Evolutionary conservation across 2,113 vertebrate species (phyloP).

Genomic region (Canis aureus): DNA sequence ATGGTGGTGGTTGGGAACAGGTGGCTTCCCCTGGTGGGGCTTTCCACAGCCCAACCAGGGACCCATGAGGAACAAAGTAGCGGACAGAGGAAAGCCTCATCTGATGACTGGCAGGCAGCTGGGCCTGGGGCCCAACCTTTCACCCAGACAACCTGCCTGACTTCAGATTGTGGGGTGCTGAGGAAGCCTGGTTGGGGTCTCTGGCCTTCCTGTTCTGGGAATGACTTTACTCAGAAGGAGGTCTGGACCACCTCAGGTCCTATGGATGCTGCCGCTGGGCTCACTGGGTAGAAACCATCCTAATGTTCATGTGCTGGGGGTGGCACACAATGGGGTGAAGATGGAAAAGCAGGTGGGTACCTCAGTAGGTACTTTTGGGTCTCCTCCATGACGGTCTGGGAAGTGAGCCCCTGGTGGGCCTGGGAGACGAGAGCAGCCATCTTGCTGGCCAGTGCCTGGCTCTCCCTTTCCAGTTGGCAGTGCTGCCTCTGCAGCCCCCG

Average conservation of each 20-base stretch:
- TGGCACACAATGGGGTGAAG: not conserved
- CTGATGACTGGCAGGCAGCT: not conserved
- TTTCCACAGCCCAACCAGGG: not conserved
- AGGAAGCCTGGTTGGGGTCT: not conserved
- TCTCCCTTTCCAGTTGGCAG: constrained; percentile 90
- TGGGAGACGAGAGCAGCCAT: constrained; percentile 91
- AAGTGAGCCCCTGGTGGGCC: constrained; percentile 89
- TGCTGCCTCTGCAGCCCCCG: constrained; percentile 91
- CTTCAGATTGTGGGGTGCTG: not conserved
- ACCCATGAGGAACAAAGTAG: not conserved
- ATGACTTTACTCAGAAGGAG: not conserved
- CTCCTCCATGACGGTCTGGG: constrained; percentile 89
- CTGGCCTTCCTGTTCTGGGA: not conserved
- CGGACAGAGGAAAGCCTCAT: not conserved
- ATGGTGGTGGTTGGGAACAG: not conserved
- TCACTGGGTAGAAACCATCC: not conserved
- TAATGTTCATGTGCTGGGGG: not conserved
- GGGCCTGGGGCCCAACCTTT: not conserved
- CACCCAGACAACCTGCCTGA: accelerated
- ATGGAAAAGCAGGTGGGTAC: constrained; percentile 75
- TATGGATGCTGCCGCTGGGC: not conserved
- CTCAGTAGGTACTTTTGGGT: constrained; percentile 91
- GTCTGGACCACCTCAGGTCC: too few relatives aligned
- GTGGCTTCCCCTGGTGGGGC: too few relatives aligned
- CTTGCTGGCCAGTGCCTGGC: constrained; percentile 90